Evolutionary conservation across 2,888 invertebrate species (phyloP).

Genomic region (Trissonchulus sp.): DNA sequence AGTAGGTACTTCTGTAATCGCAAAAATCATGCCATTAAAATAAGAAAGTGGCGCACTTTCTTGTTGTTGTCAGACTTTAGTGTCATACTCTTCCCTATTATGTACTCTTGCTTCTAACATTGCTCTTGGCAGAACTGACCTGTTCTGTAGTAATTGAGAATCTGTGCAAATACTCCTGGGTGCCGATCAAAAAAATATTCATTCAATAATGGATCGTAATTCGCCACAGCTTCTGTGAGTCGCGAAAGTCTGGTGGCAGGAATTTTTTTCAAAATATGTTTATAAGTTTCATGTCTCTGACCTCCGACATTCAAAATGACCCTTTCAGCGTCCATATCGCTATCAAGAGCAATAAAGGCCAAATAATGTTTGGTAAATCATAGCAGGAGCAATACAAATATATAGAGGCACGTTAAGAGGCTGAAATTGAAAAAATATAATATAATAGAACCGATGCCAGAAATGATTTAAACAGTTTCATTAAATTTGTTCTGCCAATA

Average conservation of each 20-base stretch:
- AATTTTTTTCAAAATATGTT: slow-evolving; percentile 71
- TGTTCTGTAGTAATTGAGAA: slow-evolving; percentile 72
- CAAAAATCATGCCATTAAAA: too few relatives aligned
- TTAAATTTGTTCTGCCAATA: too few relatives aligned
- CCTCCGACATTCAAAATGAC: slow-evolving; percentile 90
- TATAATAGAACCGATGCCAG: too few relatives aligned
- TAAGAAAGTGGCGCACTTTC: too few relatives aligned
- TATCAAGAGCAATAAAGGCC: too few relatives aligned
- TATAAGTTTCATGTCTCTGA: slow-evolving; percentile 66
- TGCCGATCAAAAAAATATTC: slow-evolving; percentile 96
- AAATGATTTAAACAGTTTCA: too few relatives aligned
- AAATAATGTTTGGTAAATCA: too few relatives aligned
- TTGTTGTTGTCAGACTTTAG: too few relatives aligned
- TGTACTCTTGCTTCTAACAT: neutral
- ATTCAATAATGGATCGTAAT: slow-evolving; percentile 95
- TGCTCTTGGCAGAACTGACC: neutral
- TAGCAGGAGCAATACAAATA: too few relatives aligned
- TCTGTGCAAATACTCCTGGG: slow-evolving; percentile 77
- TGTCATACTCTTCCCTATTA: neutral
- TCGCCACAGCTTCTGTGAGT: slow-evolving; percentile 86
- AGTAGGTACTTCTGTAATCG: too few relatives aligned
- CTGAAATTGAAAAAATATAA: too few relatives aligned
- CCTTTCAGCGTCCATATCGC: slow-evolving; percentile 59
- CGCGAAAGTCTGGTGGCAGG: slow-evolving; percentile 76
- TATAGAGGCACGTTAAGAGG: too few relatives aligned